These are phyloP conservation scores for Elysia crispata DNA, from an alignment of 2,888 invertebrate species.

Conservation along the genomic window DNA sequence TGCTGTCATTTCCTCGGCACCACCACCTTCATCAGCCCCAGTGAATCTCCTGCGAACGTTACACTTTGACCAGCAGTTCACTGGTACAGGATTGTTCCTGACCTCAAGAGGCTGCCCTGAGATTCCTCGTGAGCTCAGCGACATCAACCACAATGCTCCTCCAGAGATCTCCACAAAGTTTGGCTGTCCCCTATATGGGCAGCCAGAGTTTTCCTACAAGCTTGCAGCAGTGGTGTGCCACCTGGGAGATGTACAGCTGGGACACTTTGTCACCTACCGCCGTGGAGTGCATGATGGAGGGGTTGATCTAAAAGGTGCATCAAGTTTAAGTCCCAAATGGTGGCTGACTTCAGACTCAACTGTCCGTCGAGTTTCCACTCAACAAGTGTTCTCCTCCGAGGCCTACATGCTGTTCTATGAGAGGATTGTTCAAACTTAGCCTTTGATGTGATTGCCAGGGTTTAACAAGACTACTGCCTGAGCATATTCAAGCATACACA, in stretches of 20 bases:
- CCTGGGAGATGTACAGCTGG: slow-evolving; percentile 91
- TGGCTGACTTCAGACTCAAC: slow-evolving; percentile 91
- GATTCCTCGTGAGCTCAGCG: slow-evolving; percentile 51
- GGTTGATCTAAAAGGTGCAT: slow-evolving; percentile 5
- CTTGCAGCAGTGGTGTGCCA: slow-evolving; percentile 92
- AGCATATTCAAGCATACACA: too few species aligned
- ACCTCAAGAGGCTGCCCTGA: slow-evolving; percentile 27
- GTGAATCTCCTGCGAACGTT: slow-evolving; percentile 73
- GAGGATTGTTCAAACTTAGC: slow-evolving; percentile 51
- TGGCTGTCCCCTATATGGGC: too few species aligned
- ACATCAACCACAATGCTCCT: slow-evolving; percentile 56
- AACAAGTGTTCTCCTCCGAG: slow-evolving; percentile 89
- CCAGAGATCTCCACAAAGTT: slow-evolving; percentile 38
- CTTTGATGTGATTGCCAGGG: not conserved
- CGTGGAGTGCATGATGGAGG: slow-evolving; percentile 78
- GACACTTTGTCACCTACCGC: slow-evolving; percentile 96
- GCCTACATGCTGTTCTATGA: slow-evolving; percentile 97
- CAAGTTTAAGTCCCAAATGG: slow-evolving; percentile 82
- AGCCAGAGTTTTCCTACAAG: slow-evolving; percentile 83
- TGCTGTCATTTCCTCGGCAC: too few species aligned
- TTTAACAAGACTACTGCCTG: too few species aligned
- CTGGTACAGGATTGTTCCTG: slow-evolving; percentile 58
- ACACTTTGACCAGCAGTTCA: slow-evolving; percentile 71
- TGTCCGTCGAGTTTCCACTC: slow-evolving; percentile 88
- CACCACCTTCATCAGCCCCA: slow-evolving; percentile 63